Conservation (phyloP, 2,888 invertebrate genomes). For the Ormia ochracea region DNA sequence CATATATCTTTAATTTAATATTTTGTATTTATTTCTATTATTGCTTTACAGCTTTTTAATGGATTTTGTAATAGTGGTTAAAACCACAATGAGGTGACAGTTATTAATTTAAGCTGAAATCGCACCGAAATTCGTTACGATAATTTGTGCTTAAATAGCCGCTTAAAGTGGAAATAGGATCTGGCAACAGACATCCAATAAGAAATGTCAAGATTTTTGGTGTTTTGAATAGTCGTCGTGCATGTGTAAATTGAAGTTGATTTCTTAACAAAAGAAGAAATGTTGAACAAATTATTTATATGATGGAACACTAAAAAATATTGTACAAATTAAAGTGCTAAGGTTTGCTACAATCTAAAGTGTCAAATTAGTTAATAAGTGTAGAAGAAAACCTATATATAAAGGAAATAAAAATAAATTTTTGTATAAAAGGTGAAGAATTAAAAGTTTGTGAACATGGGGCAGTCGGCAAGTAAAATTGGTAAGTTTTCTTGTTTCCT, state of each 20-base stretch:
- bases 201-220: conserved; percentile 50
- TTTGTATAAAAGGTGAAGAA: conserved; percentile 32
- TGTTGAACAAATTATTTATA: conserved; percentile 27
- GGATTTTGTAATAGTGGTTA: too few relatives aligned
- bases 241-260: conserved; percentile 42
- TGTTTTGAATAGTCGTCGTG: conserved; percentile 53
- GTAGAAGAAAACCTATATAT: too few relatives aligned
- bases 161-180: background rate
- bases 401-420: conserved; percentile 8
- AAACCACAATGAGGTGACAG: too few relatives aligned
- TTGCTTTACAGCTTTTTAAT: too few relatives aligned
- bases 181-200: conserved; percentile 8
- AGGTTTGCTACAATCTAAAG: conserved; percentile 44
- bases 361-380: conserved; percentile 59
- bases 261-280: conserved; percentile 39
- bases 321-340: conserved; percentile 43
- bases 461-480: conserved; percentile 73
- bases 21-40: too few relatives aligned
- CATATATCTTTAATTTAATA: too few relatives aligned
- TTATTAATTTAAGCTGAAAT: too few relatives aligned
- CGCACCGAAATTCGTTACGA: background rate
- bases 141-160: background rate
- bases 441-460: conserved; percentile 65
- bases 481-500: conserved; percentile 67
- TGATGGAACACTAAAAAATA: conserved; percentile 13